phyloP scores from a whole-genome alignment of 2,797 vertebrate species.

The Gallinago nigripennis region DNA sequence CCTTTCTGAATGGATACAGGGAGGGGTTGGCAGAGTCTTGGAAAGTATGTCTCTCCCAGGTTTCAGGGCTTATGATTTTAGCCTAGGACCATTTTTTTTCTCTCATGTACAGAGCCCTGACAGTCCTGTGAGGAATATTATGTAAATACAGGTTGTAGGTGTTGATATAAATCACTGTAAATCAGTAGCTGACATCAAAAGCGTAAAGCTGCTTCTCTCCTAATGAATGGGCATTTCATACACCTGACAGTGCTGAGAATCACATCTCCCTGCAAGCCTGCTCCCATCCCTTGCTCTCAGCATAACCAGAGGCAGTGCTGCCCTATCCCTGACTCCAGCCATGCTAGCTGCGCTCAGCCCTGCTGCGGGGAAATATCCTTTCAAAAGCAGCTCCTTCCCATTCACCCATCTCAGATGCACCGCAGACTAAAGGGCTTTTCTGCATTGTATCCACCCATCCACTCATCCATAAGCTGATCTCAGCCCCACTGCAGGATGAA shows the following conservation, averaged over 20 bases:
- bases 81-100: neutral
- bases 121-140: slow-evolving; percentile 32
- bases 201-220: slow-evolving; percentile 9
- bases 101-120: neutral
- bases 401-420: neutral
- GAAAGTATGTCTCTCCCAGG: neutral
- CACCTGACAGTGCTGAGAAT: neutral
- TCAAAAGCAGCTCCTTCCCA: neutral
- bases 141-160: slow-evolving; percentile 35
- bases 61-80: neutral
- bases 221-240: slow-evolving; percentile 19
- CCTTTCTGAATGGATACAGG: neutral
- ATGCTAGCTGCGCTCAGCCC: neutral
- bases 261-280: neutral
- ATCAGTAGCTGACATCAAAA: slow-evolving; percentile 54
- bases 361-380: neutral
- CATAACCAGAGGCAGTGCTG: neutral
- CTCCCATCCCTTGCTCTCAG: neutral
- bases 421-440: neutral
- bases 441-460: neutral
- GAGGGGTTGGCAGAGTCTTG: neutral
- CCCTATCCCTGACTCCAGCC: neutral
- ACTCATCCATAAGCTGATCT: neutral
- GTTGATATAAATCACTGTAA: slow-evolving; percentile 44
- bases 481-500: neutral